These are phyloP conservation scores for Drosophila mimetica DNA, from an alignment of 2,888 invertebrate species.

Conservation along the genomic window DNA sequence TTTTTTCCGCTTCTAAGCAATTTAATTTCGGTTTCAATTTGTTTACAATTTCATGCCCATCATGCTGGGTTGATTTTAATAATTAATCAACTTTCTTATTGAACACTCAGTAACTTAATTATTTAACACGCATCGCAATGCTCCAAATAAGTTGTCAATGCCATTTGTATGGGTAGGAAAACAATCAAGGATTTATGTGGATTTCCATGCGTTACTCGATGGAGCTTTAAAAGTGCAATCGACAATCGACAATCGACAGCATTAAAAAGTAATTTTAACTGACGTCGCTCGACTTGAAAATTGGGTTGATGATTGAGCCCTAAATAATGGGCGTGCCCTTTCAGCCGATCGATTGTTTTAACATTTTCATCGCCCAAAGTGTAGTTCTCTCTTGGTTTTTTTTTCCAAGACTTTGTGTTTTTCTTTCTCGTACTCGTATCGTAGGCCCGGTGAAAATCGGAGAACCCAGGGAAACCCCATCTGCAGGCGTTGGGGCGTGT, in stretches of 20 bases:
- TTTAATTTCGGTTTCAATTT: not conserved
- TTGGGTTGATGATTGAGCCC: constrained; percentile 27
- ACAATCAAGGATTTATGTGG: constrained; percentile 21
- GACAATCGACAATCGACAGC: constrained; percentile 1
- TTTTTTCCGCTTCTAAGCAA: not conserved
- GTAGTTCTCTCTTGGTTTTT: not conserved
- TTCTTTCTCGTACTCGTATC: too few relatives aligned
- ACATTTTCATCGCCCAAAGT: constrained; percentile 26
- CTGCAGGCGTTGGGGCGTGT: constrained; percentile 21
- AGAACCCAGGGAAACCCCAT: not conserved
- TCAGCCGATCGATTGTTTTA: constrained; percentile 24
- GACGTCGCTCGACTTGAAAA: constrained; percentile 15
- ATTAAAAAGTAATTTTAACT: constrained; percentile 17
- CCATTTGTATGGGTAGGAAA: constrained; percentile 8
- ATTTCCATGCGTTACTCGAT: constrained; percentile 4
- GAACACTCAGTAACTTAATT: constrained; percentile 20
- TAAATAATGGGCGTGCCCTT: not conserved
- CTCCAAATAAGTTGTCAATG: constrained; percentile 23
- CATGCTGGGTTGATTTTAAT: constrained; percentile 15
- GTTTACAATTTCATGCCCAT: not conserved
- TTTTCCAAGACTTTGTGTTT: not conserved
- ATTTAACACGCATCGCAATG: constrained; percentile 24
- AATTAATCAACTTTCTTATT: constrained; percentile 24
- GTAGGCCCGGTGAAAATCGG: constrained; percentile 4
- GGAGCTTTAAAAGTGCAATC: constrained; percentile 16